Evolutionary conservation across 64 coral and sea anemone species (phyloP), one percentile per base, ranked within the genome.

Genomic region (Catalaphyllia jardinei): DNA sequence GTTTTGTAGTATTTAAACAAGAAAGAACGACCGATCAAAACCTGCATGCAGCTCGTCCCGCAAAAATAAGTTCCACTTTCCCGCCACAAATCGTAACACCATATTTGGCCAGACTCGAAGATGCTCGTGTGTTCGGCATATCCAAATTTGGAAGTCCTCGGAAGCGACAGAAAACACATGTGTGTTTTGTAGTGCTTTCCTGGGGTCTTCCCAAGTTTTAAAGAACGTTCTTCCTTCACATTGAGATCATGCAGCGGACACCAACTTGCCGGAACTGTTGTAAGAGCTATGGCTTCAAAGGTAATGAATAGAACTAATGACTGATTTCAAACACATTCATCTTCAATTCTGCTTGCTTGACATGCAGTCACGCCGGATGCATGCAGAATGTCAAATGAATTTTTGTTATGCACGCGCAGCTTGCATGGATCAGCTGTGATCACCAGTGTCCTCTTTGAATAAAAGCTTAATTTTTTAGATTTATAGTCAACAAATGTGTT

Each of bases 241-340:
- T 49, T 11, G 22, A 29, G 1, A 49, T 30, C 62, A 96, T 96
- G 95, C 95, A 96, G 85, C 77, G 95, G 30, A 96, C 95, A 77
- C 95, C 95, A 74, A 96, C 91, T 3, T 96, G 95, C 29, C 63
- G 63, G 18, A 96, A 93, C 49, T 96, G 95, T 31, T 96, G 95
- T 75, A 87, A 79, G 63, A 96, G 87, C 78, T 96, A 77, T 29
- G 35, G 88, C 57, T 96, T 93, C 19, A 85, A 91, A 93, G 95
- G 95, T 96, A 87, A 81, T 62, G 22, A 76, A 30, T 18, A 33
- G 61, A 10, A 57, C 54, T 57, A 71, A 73, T 71, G 33, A 35
- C 3, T 54, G n/a, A 51, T 29, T 12, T 28, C 38, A 67, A 19
- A 38, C 19, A 20, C 24, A 33, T 71, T 20, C n/a, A 71, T 38